Base-by-base conservation (phyloP, 2,797 vertebrate species). In the Anas georgica region DNA sequence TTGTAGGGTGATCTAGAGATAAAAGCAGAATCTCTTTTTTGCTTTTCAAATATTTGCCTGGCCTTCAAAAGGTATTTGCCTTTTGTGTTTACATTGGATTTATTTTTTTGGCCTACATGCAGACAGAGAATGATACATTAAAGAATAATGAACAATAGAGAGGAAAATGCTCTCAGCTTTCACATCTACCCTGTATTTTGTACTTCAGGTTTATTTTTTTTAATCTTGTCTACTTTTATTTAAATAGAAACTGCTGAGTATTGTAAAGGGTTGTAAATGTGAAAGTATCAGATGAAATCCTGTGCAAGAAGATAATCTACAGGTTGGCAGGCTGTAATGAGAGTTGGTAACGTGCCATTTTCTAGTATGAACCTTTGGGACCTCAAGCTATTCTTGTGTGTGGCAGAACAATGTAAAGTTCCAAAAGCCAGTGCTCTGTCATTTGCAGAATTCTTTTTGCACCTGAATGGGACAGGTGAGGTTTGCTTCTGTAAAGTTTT, bases 31-130 rank as follows among this genome's bases (percentile, higher is more conserved):
- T 98, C 97, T 96, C 96, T 98, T 97, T 83, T 89, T 95, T 97
- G 88, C 96, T 98, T 98, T 98, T 98, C 98, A 98, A 98, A 98
- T 99, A 98, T 99, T 99, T 98, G 98, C 98, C 94, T 98, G 98
- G 98, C 98, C 98, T 99, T 99, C 98, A 97, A 96, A 97, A 96
- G 91, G 79, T 98, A 97, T 99, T 99, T 98, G 98, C 97, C 95
- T 98, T 98, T 97, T 98, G 91, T 98, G 96, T 98, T 99, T 98
- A 96, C 98, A 97, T 95, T 98, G 96, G 97, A 94, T 94, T 97
- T 97, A 91, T 98, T 98, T 98, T 98, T 98, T 96, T 97, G 97
- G 97, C 97, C 95, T 97, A 94, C 93, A 95, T 94, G 96, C 94
- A 97, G 97, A 97, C 94, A 94, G 95, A 97, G 92, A 96, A 97